Base-by-base conservation (phyloP, 2,888 invertebrate genomes). In the Drosophila barbarae region DNA sequence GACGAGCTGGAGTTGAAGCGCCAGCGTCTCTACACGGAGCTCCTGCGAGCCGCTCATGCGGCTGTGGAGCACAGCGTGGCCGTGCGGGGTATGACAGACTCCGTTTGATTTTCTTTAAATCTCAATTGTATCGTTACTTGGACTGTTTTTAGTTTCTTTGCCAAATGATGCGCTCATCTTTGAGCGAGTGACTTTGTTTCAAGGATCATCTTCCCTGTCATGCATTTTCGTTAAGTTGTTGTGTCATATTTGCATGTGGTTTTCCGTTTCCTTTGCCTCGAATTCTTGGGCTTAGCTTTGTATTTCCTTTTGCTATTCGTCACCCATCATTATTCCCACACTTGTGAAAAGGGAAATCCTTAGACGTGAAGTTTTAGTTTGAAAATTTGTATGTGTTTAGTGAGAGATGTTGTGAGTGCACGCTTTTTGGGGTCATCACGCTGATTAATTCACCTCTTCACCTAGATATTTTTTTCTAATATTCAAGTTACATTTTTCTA, bases 1-100 rank as follows among this genome's bases (percentile, higher is more conserved):
- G 95, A 95, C 88, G 95, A 95, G 87, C 90, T 95, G 76, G 95
- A 95, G 71, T 89, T 95, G 77, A 91, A 94, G 70, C 91, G 95
- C 60, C 95, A 95, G 88, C 91, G 95, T 79, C 93, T 95, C 89
- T 95, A 95, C 89, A 93, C 94, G 55, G 95, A 95, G 86, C 91
- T 95, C 65, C 91, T 95, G 72, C 92, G 92, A 77, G 94, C 94
- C 76, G 93, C 94, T 44, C 92, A 93, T 84, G 93, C 93, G 75
- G 93, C 93, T 53, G 92, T 92, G 54, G 93, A 94, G 87, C 94
- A 95, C 89, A 93, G 93, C 79, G 94, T 95, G 76, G 80, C 77
- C 56, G 79, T 82, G 71, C 79, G 83, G 68, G 78, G 78, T 81
- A 77, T 78, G 78, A 41, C 49, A 35, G 36, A 39, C 32, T 15